A percentile compares a stretch with the other conserved stretches of the same genome.
Conservation (phyloP, 2,113 vertebrate genomes). For the Poeciliopsis retropinna region DNA sequence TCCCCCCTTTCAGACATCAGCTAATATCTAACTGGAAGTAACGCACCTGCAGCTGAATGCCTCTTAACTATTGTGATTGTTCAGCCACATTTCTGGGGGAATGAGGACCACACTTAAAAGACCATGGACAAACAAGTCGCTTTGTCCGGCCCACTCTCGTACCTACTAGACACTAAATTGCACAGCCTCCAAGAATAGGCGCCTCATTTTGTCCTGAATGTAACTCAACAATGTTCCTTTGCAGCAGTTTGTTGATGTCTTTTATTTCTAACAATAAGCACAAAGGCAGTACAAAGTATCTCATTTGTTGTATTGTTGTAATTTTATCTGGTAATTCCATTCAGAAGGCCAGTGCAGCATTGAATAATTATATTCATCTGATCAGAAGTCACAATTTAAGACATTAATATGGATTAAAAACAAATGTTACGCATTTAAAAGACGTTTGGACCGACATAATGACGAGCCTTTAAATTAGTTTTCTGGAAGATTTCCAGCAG, state of each 20-base stretch:
- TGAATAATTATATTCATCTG: background rate
- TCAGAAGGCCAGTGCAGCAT: background rate
- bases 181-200: constrained; percentile 77
- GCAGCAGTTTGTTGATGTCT: constrained; percentile 75
- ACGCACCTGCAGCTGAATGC: constrained; percentile 99
- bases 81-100: constrained; percentile 88
- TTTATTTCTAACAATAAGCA: constrained; percentile 72
- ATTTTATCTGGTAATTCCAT: constrained; percentile 46
- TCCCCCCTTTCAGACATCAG: constrained; percentile 90
- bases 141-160: constrained; percentile 83
- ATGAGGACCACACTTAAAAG: constrained; percentile 84
- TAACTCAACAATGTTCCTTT: constrained; percentile 75
- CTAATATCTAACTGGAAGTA: constrained; percentile 96
- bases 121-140: constrained; percentile 90
- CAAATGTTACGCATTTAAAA: background rate
- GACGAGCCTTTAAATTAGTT: constrained; percentile 18
- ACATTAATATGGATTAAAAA: background rate
- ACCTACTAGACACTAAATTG: constrained; percentile 89
- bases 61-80: constrained; percentile 90
- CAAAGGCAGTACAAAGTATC: constrained; percentile 72
- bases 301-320: constrained; percentile 67
- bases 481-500: constrained; percentile 31
- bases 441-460: constrained; percentile 11
- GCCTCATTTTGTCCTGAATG: constrained; percentile 82
- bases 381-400: constrained; percentile 4